Evolutionary conservation across 2,797 vertebrate genomes (phyloP), one percentile per base, ranked within the genome.

Genomic region (Australoheros facetus): DNA sequence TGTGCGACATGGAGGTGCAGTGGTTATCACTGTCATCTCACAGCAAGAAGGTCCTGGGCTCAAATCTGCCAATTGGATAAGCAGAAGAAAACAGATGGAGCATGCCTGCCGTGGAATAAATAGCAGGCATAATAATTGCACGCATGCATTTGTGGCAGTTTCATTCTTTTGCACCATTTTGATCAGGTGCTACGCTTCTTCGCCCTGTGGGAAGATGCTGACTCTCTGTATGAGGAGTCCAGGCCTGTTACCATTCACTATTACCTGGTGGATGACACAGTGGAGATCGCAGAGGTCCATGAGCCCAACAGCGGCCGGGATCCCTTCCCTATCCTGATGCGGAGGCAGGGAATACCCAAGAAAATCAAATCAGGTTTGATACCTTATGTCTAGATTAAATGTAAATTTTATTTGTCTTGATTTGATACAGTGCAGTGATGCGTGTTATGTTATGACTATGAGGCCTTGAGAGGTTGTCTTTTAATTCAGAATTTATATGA

Each of bases 161-260:
- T 66, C 23, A 66, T 30, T 23, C 4, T 64, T 81, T 10, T 17
- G 26, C 70, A 32, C 39, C n/a, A 34, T 78, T 60, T 30, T 30
- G 14, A 13, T 7, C 42, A 99, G 98, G 98, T 99, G 75, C 96
- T 99, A 85, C 95, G 97, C 13, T 99, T 98, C 92, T 98, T 95
- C 0, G 96, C 96, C 0, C 85, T 95, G 26, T 97, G 96, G 97
- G 96, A 97, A 7, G 94, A 98, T 51, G 84, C 92, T 0, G 85
- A 94, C 72, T 90, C 75, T 73, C 82, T 94, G 86, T 93, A 93
- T 2, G 94, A 94, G 23, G 96, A 97, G 39, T 95, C 86, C 8
- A 93, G 93, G 3, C 88, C 82, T 1, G 97, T 96, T 6, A 83
- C 94, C 64, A 96, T 99, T 86, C 96, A 97, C 62, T 99, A 97